phyloP scores from a whole-genome alignment of 2,113 vertebrate species.

The Semnornis frantzii region DNA sequence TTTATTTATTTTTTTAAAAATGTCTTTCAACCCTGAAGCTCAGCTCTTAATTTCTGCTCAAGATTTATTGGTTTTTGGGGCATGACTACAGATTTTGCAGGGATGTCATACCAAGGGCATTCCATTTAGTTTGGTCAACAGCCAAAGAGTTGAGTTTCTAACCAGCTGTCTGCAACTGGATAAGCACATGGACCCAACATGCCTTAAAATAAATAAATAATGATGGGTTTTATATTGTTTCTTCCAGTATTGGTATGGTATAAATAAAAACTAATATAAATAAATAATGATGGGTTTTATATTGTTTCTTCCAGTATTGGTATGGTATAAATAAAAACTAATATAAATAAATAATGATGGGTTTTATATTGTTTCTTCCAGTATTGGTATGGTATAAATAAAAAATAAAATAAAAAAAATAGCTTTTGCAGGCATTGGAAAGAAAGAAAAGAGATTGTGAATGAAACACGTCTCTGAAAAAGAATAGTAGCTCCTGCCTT shows the following conservation, averaged over 20 bases:
- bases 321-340: too few relatives aligned
- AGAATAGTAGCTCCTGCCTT: background rate
- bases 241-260: too few relatives aligned
- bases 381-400: too few relatives aligned
- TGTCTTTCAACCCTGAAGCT: background rate
- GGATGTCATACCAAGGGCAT: slow-evolving; percentile 21
- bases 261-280: too few relatives aligned
- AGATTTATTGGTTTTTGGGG: slow-evolving; percentile 44
- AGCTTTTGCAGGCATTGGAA: background rate
- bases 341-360: background rate
- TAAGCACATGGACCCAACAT: slow-evolving; percentile 47
- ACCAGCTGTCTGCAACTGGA: slow-evolving; percentile 26
- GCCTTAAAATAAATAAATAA: slow-evolving; percentile 1
- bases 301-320: too few relatives aligned
- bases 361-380: too few relatives aligned
- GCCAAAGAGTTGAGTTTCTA: slow-evolving; percentile 38
- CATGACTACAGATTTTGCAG: slow-evolving; percentile 23
- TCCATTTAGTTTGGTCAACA: slow-evolving; percentile 51
- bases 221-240: too few relatives aligned
- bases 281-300: too few relatives aligned
- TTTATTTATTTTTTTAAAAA: background rate
- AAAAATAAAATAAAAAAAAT: too few relatives aligned
- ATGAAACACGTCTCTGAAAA: background rate
- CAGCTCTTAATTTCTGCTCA: slow-evolving; percentile 23
- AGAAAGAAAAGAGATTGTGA: background rate